These are phyloP conservation scores for Syngnathus rostellatus DNA, from an alignment of 2,797 vertebrate genomes.

Conservation along the genomic window DNA sequence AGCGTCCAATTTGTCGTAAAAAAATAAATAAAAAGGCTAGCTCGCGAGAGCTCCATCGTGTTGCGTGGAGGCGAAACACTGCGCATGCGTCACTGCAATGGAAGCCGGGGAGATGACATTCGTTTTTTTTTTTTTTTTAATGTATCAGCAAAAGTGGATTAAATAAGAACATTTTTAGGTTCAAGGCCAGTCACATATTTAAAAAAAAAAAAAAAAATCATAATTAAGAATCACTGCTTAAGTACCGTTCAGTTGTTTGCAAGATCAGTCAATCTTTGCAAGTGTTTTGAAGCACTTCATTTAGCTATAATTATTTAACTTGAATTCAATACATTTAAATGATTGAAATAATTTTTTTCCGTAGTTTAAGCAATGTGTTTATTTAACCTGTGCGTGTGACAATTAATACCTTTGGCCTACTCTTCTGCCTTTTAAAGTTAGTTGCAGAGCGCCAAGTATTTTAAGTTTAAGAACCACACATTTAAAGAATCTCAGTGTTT, in stretches of 20 bases:
- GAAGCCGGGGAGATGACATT: conserved; percentile 18
- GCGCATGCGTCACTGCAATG: conserved; percentile 17
- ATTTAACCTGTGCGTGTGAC: too few relatives aligned
- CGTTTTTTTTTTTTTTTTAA: not conserved
- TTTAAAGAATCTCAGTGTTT: not conserved
- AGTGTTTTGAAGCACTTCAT: too few relatives aligned
- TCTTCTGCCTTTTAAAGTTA: too few relatives aligned
- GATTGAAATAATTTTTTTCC: too few relatives aligned
- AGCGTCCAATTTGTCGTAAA: conserved; percentile 21
- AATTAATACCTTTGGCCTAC: too few relatives aligned
- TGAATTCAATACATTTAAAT: too few relatives aligned
- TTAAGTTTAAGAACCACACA: not conserved
- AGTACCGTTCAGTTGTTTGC: not conserved
- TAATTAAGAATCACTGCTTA: not conserved
- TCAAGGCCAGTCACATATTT: too few relatives aligned
- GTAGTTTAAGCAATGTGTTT: too few relatives aligned
- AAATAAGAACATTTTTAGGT: too few relatives aligned
- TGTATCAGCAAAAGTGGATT: not conserved
- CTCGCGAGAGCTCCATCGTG: conserved; percentile 13
- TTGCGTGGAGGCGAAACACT: conserved; percentile 5
- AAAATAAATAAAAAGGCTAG: not conserved
- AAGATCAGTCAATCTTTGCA: too few relatives aligned
- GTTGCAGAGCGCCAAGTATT: not conserved
- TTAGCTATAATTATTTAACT: too few relatives aligned
- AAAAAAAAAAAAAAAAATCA: too few relatives aligned